phyloP scores from a whole-genome alignment of 2,113 vertebrate genomes.

The Cyphomyrus plagiostoma region DNA sequence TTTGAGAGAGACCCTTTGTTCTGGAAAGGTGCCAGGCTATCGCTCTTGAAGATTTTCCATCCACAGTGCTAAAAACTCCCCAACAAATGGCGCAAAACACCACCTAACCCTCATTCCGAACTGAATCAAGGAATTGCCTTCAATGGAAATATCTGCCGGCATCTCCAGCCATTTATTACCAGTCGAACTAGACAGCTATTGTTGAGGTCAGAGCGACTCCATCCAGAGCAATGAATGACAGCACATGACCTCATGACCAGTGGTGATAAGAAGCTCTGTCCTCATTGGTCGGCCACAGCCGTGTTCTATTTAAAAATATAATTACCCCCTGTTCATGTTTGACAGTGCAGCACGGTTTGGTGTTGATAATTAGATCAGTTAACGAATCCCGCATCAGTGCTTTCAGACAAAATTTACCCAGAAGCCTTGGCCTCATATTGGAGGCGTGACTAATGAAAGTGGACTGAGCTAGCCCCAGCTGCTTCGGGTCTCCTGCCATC shows the following conservation, averaged over 20 bases:
- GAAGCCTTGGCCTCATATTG: not conserved
- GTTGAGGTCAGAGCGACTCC: not conserved
- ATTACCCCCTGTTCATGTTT: not conserved
- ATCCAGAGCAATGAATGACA: slow-evolving; percentile 8
- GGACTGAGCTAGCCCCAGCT: not conserved
- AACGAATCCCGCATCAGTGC: not conserved
- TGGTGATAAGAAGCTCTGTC: not conserved
- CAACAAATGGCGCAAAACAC: not conserved
- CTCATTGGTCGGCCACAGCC: not conserved
- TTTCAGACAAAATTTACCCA: not conserved
- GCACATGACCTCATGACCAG: not conserved
- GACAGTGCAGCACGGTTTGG: not conserved
- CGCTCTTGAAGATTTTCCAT: not conserved
- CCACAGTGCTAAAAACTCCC: not conserved
- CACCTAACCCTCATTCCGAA: not conserved
- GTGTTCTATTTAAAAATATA: not conserved
- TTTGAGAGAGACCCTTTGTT: not conserved
- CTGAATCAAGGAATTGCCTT: not conserved
- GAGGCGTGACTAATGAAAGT: slow-evolving; percentile 3
- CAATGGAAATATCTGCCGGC: not conserved
- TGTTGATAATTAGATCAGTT: slow-evolving; percentile 1
- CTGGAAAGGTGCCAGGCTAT: not conserved
- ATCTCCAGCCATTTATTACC: not conserved
- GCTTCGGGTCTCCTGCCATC: not conserved
- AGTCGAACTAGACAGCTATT: not conserved